These are phyloP conservation scores for Akabosia matsudoensis DNA, from an alignment of 1,140 invertebrate genomes.

Conservation along the genomic window DNA sequence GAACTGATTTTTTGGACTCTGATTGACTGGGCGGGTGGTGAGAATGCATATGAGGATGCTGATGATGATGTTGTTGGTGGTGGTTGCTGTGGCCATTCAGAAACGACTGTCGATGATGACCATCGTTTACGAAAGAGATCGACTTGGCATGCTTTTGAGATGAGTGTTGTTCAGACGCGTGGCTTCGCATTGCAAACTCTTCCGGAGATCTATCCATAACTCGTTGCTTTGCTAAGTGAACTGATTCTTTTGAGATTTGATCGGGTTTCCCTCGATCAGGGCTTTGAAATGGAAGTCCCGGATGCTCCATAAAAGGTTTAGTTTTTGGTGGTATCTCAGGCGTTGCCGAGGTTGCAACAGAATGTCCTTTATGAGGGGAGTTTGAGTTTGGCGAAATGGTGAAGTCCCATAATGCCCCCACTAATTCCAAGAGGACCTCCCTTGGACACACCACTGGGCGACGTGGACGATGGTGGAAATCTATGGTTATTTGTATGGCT, in stretches of 20 bases:
- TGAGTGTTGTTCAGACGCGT: not conserved
- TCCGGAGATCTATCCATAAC: constrained; percentile 39
- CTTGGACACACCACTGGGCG: constrained; percentile 20
- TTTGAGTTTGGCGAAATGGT: not conserved
- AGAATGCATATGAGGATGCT: not conserved
- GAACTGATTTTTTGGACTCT: not conserved
- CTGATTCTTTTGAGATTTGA: not conserved
- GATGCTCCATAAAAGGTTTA: constrained; percentile 2
- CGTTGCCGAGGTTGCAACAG: not conserved
- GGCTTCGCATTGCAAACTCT: not conserved
- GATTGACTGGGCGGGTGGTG: not conserved
- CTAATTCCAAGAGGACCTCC: constrained; percentile 30
- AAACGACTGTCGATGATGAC: not conserved
- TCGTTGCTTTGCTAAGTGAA: constrained; percentile 27
- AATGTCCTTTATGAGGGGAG: constrained; percentile 9
- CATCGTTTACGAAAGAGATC: constrained; percentile 20
- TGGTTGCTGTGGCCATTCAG: not conserved
- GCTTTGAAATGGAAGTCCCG: not conserved
- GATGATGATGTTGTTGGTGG: not conserved
- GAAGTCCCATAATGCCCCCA: constrained; percentile 24
- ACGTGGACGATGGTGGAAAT: not conserved
- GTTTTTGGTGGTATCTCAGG: not conserved
- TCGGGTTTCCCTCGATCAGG: not conserved
- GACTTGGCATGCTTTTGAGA: constrained; percentile 9
- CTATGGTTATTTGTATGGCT: not conserved